Evolutionary conservation across 2,113 vertebrate species (phyloP), one percentile per base, ranked within the genome.

Genomic region (Alouatta palliata): DNA sequence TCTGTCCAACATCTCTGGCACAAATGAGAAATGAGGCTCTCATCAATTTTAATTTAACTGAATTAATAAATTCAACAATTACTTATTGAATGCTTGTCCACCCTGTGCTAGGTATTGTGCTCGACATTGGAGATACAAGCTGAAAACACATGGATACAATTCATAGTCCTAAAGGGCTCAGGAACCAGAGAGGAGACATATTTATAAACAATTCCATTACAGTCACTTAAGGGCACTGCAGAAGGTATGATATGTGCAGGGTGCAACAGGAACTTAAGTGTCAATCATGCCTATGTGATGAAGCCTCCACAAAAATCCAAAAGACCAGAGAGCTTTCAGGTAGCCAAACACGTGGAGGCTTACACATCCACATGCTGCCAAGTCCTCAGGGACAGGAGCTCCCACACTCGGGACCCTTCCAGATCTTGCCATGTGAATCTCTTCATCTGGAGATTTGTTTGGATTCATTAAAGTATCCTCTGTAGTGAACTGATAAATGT

Each of bases 21-120:
- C 43, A 95, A 61, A 86, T 87, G 95, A 96, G 83, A 95, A 93
- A 95, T 64, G 32, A 81, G 54, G 32, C 68, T 23, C 14, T 89
- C 45, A 73, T 90, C 75, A 94, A 83, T 91, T 97, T 97, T 93
- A 97, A 97, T 94, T 96, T 95, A 49, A 96, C 77, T 94, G 77
- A 58, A 84, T 95, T 95, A 94, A 86, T 77, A 85, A 86, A 95
- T 88, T 77, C 77, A 68, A 84, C 87, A 70, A 90, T 92, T 87
- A 94, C 32, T 73, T 87, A 90, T n/a, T 88, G 88, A 94, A 85
- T 75, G 52, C 16, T 85, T 85, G n/a, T 88, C 25, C 58, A 14
- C 56, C 94, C 14, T 0, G 25, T 64, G 45, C 77, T 85, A 86
- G 27, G 40, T 71, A 82, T 82, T 87, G 17, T 76, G n/a, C 32